These are phyloP conservation scores for Leucophenga maculata DNA, from an alignment of 2,888 invertebrate species.

Conservation along the genomic window DNA sequence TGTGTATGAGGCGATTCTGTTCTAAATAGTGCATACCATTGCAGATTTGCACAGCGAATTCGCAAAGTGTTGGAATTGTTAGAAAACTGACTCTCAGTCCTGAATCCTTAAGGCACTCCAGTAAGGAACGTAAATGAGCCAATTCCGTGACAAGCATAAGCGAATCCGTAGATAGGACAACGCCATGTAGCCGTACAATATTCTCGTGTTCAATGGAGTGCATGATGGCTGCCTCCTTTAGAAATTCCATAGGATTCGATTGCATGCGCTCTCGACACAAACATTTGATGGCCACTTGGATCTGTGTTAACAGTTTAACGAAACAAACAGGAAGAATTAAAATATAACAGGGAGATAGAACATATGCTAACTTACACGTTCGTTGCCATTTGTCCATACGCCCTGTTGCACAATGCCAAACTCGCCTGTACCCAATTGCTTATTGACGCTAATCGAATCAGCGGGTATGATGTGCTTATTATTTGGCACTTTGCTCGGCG, in stretches of 20 bases:
- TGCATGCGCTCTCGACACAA: slow-evolving; percentile 95
- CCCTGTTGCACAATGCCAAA: slow-evolving; percentile 99
- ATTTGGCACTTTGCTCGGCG: slow-evolving; percentile 70
- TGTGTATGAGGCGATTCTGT: slow-evolving; percentile 95
- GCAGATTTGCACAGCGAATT: slow-evolving; percentile 95
- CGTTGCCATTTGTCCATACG: slow-evolving; percentile 95
- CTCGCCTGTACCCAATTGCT: slow-evolving; percentile 96
- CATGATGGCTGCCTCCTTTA: slow-evolving; percentile 99
- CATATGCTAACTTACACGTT: slow-evolving; percentile 78
- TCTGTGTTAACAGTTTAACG: slow-evolving; percentile 74
- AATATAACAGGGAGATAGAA: neutral
- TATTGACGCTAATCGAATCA: slow-evolving; percentile 92
- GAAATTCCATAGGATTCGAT: slow-evolving; percentile 95
- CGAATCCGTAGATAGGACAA: slow-evolving; percentile 92
- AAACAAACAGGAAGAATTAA: slow-evolving; percentile 16
- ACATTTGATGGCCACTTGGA: slow-evolving; percentile 97
- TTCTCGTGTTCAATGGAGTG: slow-evolving; percentile 97
- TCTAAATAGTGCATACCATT: slow-evolving; percentile 99
- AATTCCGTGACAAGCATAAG: slow-evolving; percentile 90
- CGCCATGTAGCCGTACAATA: slow-evolving; percentile 97
- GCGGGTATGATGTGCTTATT: slow-evolving; percentile 92
- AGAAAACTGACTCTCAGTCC: slow-evolving; percentile 88
- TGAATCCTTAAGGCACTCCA: slow-evolving; percentile 96
- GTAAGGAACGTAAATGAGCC: slow-evolving; percentile 92
- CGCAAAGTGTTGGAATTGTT: slow-evolving; percentile 92